Evolutionary conservation across 2,797 vertebrate genomes (phyloP).

Genomic region (Diplodus puntazzo): DNA sequence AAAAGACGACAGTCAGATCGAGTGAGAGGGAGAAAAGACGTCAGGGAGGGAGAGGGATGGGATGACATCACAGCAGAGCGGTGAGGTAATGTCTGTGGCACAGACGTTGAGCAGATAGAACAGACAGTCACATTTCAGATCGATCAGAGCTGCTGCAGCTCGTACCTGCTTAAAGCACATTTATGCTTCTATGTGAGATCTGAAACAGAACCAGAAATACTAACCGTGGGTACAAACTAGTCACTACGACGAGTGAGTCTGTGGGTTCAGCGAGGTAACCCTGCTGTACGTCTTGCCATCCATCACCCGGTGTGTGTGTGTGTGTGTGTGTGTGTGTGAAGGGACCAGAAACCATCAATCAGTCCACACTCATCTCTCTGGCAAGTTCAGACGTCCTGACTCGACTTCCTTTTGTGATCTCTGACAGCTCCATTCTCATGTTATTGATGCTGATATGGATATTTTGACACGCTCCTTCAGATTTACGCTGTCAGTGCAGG

Average conservation of each 20-base stretch:
- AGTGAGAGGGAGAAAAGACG: constrained; percentile 3
- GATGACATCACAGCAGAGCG: constrained; percentile 51
- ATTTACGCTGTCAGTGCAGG: background rate
- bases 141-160: background rate
- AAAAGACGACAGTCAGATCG: background rate
- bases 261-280: background rate
- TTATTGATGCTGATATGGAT: background rate
- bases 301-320: no score
- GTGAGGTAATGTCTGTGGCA: constrained; percentile 60
- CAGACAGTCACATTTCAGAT: background rate
- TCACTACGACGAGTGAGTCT: background rate
- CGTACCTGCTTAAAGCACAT: background rate
- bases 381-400: background rate
- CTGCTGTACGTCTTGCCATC: background rate
- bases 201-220: background rate
- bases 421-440: background rate
- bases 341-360: background rate
- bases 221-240: no score
- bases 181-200: background rate
- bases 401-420: background rate
- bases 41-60: constrained; percentile 17
- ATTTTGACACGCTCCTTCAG: background rate
- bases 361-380: background rate
- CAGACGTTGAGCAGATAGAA: constrained; percentile 44
- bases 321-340: no score